Evolutionary conservation across 2,888 invertebrate species (phyloP).

Genomic region (Lomographa bimaculata): DNA sequence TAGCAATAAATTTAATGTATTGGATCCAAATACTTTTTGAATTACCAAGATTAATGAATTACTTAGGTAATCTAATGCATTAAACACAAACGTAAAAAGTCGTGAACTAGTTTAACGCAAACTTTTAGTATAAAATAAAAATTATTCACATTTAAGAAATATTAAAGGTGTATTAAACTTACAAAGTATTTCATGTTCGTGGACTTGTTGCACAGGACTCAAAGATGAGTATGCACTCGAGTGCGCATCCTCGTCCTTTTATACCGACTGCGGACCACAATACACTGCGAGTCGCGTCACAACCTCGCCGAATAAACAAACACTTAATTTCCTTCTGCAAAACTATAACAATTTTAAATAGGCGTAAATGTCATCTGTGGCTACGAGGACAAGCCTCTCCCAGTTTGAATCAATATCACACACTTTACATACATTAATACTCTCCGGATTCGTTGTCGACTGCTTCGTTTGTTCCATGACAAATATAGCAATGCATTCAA

Average conservation of each 20-base stretch:
- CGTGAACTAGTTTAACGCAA: no score
- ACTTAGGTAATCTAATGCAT: no score
- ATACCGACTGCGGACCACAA: slow-evolving; percentile 34
- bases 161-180: no score
- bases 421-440: slow-evolving; percentile 10
- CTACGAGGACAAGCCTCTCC: slow-evolving; percentile 18
- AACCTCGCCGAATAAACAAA: slow-evolving; percentile 9
- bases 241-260: slow-evolving; percentile 43
- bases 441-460: background rate
- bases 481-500: no score
- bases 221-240: slow-evolving; percentile 33
- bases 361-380: slow-evolving; percentile 12
- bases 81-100: no score
- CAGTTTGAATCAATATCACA: slow-evolving; percentile 2
- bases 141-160: no score
- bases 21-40: no score
- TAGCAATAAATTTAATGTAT: no score
- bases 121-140: no score
- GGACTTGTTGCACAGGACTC: slow-evolving; percentile 30
- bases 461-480: slow-evolving; percentile 9
- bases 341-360: slow-evolving; percentile 5
- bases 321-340: slow-evolving; percentile 4
- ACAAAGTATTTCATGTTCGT: slow-evolving; percentile 59
- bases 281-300: slow-evolving; percentile 1
- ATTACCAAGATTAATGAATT: no score